These are phyloP conservation scores for Myopa testacea DNA, from an alignment of 2,888 invertebrate species.

Conservation along the genomic window DNA sequence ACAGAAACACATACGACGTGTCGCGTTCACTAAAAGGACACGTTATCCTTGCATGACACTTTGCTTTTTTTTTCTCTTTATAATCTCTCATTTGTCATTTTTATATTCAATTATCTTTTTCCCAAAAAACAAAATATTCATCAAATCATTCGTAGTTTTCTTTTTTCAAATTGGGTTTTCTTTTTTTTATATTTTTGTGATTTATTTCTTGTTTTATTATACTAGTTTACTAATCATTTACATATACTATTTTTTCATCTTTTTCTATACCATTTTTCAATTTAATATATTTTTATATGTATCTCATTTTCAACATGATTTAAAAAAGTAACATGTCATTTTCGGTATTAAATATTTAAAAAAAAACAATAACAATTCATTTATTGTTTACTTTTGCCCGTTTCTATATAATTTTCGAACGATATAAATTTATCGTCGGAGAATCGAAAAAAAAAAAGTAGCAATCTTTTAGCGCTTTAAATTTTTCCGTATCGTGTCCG, in stretches of 20 bases:
- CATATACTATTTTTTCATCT: neutral
- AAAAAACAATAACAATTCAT: no score
- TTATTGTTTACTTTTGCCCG: slow-evolving; percentile 1
- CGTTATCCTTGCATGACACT: slow-evolving; percentile 17
- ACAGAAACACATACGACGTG: neutral
- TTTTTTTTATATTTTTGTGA: no score
- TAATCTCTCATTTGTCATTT: slow-evolving; percentile 19
- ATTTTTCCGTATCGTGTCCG: slow-evolving; percentile 11
- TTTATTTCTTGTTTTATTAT: no score
- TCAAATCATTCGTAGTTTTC: no score
- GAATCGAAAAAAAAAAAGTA: neutral
- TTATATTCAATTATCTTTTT: neutral
- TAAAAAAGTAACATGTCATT: neutral
- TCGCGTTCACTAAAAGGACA: neutral
- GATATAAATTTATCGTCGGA: no score
- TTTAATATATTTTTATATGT: no score
- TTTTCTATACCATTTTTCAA: no score
- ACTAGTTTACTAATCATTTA: no score
- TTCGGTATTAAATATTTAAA: neutral
- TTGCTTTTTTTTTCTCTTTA: neutral
- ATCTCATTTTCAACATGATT: neutral
- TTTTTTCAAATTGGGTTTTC: no score
- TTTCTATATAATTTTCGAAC: neutral
- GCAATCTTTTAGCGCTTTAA: neutral
- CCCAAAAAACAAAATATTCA: no score